Percentiles rank a stretch among this genome's conserved stretches.
Evolutionary conservation across 2,113 vertebrate species (phyloP).

Genomic region (Bufo bufo): DNA sequence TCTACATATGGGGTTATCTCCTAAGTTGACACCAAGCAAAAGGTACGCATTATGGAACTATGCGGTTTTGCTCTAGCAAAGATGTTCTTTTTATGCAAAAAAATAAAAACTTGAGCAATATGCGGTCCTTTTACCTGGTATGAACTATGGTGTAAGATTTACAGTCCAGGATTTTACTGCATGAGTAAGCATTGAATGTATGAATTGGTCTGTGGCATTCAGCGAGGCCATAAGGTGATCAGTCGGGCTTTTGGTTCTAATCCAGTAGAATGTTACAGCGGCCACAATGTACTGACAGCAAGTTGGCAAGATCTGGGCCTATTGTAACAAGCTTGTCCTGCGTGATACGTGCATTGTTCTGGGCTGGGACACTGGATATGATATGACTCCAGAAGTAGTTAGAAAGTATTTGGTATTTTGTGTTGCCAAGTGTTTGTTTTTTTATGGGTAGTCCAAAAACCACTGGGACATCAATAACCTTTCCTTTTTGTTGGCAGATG

Average conservation of each 20-base stretch:
- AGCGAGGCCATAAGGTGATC: constrained; percentile 6
- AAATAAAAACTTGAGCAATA: not conserved
- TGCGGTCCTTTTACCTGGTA: not conserved
- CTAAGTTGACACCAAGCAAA: too few species aligned
- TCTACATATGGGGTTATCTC: not conserved
- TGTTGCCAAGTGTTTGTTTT: constrained; percentile 30
- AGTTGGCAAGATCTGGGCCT: not conserved
- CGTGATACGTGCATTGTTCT: constrained; percentile 26
- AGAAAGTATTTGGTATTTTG: constrained; percentile 26
- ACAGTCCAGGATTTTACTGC: not conserved
- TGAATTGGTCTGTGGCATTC: not conserved
- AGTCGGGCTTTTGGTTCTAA: not conserved
- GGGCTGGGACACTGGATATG: constrained; percentile 19
- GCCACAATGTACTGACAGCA: constrained; percentile 36
- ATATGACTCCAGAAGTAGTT: constrained; percentile 19
- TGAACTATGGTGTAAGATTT: constrained; percentile 3
- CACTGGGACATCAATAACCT: constrained; percentile 4
- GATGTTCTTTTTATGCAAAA: not conserved
- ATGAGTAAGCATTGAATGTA: constrained; percentile 36
- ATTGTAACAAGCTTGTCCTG: constrained; percentile 28
- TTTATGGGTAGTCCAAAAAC: constrained; percentile 23
- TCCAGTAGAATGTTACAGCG: constrained; percentile 4
- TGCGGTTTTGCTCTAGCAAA: not conserved
- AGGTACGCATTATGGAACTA: not conserved
- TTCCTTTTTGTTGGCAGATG: not conserved